Evolutionary conservation across 1,140 invertebrate genomes (phyloP).

Genomic region (Colletes latitarsis): DNA sequence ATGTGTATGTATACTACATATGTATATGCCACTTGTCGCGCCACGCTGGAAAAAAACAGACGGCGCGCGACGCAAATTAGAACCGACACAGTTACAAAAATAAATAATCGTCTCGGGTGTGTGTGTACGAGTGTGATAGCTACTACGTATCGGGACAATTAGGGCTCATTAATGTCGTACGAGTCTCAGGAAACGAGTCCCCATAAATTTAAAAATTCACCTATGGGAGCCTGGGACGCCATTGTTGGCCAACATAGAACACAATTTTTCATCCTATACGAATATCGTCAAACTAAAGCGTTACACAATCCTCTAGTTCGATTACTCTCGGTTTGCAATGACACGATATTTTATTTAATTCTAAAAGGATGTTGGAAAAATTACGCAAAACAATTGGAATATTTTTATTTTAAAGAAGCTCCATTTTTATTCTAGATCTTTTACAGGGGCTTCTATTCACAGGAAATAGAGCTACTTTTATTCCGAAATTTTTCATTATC

Average conservation of each 20-base stretch:
- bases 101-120: conserved; percentile 54
- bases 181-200: neutral
- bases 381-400: too few relatives aligned
- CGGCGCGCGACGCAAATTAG: conserved; percentile 47
- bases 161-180: conserved; percentile 2
- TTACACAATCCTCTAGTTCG: too few relatives aligned
- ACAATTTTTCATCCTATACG: neutral
- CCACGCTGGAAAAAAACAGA: conserved; percentile 27
- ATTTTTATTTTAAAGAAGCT: too few relatives aligned
- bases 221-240: too few relatives aligned
- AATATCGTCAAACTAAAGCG: neutral
- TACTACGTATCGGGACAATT: conserved; percentile 26
- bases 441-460: too few relatives aligned
- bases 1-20: conserved; percentile 16
- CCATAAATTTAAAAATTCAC: neutral
- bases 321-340: too few relatives aligned
- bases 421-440: too few relatives aligned
- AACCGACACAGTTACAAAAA: conserved; percentile 58
- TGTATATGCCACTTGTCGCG: conserved; percentile 40
- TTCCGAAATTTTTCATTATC: too few relatives aligned
- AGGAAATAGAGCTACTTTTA: too few relatives aligned
- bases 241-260: neutral
- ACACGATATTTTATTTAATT: too few relatives aligned
- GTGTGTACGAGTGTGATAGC: neutral
- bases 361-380: too few relatives aligned